Evolutionary conservation across 1,140 invertebrate genomes (phyloP).

Genomic region (Diabrotica virgifera): DNA sequence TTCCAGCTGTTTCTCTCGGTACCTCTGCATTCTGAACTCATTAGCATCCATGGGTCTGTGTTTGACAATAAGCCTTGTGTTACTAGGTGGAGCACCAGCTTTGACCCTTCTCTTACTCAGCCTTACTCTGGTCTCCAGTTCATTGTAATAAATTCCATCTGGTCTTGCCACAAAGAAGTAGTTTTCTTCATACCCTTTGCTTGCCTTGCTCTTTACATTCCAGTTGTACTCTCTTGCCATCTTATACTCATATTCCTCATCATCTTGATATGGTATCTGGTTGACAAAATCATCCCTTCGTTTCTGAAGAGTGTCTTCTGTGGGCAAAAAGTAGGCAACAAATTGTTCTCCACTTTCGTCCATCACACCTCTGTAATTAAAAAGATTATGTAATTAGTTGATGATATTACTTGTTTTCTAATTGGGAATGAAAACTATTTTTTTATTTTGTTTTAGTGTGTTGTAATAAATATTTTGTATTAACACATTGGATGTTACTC

Average conservation of each 20-base stretch:
- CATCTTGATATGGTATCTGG: conserved; percentile 82
- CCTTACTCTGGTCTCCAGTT: conserved; percentile 92
- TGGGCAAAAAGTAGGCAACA: conserved; percentile 96
- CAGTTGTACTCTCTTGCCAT: conserved; percentile 96
- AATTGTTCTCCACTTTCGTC: conserved; percentile 98
- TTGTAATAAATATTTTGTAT: conserved; percentile 4
- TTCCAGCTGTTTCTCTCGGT: conserved; percentile 83
- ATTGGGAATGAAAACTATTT: neutral
- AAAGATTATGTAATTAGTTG: conserved; percentile 6
- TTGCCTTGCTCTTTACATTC: conserved; percentile 98
- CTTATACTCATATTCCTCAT: conserved; percentile 92
- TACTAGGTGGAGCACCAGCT: conserved; percentile 67
- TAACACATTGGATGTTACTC: neutral
- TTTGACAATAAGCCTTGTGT: conserved; percentile 83
- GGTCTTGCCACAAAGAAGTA: conserved; percentile 94
- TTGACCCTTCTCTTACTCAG: conserved; percentile 86
- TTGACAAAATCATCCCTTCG: conserved; percentile 75
- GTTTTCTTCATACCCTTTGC: conserved; percentile 97
- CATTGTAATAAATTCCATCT: conserved; percentile 94
- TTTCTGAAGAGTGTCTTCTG: conserved; percentile 88
- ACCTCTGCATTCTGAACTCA: conserved; percentile 84
- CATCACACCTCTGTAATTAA: conserved; percentile 79
- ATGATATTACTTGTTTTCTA: neutral
- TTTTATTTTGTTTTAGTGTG: too few relatives aligned
- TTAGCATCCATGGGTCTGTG: conserved; percentile 83